Percentiles rank a stretch among this genome's conserved stretches.
Conservation (phyloP, 2,113 vertebrate genomes). For the Aramus guarauna region DNA sequence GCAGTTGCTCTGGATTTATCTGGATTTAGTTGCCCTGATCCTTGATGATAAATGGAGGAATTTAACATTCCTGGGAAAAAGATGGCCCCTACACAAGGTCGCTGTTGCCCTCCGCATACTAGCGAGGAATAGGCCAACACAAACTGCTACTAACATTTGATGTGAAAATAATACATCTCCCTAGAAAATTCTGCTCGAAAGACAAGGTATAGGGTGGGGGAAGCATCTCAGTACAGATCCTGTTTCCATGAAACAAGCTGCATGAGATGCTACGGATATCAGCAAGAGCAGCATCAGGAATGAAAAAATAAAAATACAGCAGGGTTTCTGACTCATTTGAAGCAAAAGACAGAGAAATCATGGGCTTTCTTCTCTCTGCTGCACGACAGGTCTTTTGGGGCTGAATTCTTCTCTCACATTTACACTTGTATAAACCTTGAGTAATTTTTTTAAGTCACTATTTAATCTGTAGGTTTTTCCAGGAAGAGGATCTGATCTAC, state of each 20-base stretch:
- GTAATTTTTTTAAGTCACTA: background rate
- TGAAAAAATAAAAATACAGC: background rate
- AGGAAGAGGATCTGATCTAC: background rate
- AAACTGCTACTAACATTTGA: fast-evolving
- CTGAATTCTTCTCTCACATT: background rate
- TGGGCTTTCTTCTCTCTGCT: background rate
- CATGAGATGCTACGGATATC: background rate
- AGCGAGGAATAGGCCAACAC: background rate
- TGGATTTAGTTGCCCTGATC: background rate
- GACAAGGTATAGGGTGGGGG: background rate
- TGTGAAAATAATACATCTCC: background rate
- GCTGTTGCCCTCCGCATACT: background rate
- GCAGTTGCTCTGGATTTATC: background rate
- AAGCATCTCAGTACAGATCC: background rate
- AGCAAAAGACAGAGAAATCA: background rate
- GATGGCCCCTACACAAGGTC: fast-evolving
- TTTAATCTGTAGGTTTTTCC: background rate
- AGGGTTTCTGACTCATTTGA: background rate
- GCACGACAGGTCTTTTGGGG: background rate
- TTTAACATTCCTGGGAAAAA: background rate
- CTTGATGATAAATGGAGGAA: background rate
- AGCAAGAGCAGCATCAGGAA: background rate
- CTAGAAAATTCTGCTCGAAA: background rate
- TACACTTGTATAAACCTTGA: background rate
- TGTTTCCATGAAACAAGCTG: background rate